A percentile compares a stretch with the other conserved stretches of the same genome.
Conservation (phyloP, 2,113 vertebrate species). For the Ophiodon elongatus region DNA sequence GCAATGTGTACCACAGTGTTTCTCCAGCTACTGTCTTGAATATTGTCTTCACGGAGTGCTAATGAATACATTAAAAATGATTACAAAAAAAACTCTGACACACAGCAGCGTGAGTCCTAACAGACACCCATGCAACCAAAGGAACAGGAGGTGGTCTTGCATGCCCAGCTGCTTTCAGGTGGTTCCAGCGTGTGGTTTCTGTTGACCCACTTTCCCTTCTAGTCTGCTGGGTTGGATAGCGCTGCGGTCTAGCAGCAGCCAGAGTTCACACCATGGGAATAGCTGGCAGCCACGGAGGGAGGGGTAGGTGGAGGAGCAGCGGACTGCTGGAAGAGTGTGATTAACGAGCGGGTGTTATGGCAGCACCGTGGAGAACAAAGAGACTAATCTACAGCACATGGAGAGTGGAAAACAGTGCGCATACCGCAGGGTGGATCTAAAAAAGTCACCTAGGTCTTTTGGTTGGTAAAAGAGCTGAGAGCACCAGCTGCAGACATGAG, state of each 20-base stretch:
- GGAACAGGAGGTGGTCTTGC: slow-evolving; percentile 51
- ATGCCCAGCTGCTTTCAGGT: slow-evolving; percentile 71
- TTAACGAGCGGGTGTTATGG: slow-evolving; percentile 79
- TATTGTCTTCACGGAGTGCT: background rate
- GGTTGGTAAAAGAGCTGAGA: slow-evolving; percentile 29
- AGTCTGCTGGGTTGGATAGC: slow-evolving; percentile 59
- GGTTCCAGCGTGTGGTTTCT: slow-evolving; percentile 71
- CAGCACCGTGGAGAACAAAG: slow-evolving; percentile 74
- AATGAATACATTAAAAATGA: background rate
- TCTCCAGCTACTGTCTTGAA: background rate
- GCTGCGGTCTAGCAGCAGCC: slow-evolving; percentile 56
- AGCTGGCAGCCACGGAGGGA: slow-evolving; percentile 47
- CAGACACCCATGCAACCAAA: slow-evolving; percentile 31
- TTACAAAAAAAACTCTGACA: background rate
- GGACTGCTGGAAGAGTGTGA: slow-evolving; percentile 73
- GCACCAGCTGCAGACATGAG: slow-evolving; percentile 10
- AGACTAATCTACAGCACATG: slow-evolving; percentile 78
- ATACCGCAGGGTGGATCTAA: slow-evolving; percentile 49
- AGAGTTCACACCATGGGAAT: slow-evolving; percentile 76
- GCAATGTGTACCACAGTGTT: background rate
- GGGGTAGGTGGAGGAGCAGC: slow-evolving; percentile 46
- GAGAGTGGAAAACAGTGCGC: slow-evolving; percentile 65
- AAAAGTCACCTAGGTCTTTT: slow-evolving; percentile 45
- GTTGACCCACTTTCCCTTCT: slow-evolving; percentile 74
- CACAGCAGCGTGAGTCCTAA: background rate